Percentiles rank a stretch among this genome's conserved stretches.
phyloP scores from a whole-genome alignment of 2,888 invertebrate genomes.

The Phlogophora meticulosa region DNA sequence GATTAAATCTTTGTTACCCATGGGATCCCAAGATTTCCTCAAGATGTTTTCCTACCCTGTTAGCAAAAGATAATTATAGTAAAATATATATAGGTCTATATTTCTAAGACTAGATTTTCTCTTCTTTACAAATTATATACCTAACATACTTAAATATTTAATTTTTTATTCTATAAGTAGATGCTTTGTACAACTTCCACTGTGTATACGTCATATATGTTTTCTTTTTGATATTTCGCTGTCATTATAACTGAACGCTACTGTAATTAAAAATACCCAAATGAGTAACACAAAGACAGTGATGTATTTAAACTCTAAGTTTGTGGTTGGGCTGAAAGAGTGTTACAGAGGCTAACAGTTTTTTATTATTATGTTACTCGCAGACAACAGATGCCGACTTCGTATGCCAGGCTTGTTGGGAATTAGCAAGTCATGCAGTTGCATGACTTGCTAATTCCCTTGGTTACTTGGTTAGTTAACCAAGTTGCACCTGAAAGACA shows the following conservation, averaged over 20 bases:
- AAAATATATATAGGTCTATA: not conserved
- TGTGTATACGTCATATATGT: too few species aligned
- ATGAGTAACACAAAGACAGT: too few species aligned
- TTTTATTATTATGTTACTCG: conserved; percentile 26
- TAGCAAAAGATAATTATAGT: conserved; percentile 2
- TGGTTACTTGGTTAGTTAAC: too few species aligned
- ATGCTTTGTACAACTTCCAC: not conserved
- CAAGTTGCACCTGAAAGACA: conserved; percentile 24
- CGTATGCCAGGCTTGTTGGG: conserved; percentile 21
- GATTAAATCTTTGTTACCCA: not conserved
- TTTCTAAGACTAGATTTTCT: too few species aligned
- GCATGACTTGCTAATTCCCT: too few species aligned
- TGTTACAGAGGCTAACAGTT: conserved; percentile 10
- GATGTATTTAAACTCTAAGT: too few species aligned
- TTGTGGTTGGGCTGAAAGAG: too few species aligned
- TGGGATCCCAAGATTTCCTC: not conserved
- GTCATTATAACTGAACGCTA: conserved; percentile 10
- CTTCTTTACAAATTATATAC: too few species aligned
- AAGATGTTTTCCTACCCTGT: not conserved
- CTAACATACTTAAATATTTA: not conserved
- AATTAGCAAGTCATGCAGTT: conserved; percentile 25
- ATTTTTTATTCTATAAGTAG: not conserved
- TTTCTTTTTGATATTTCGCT: not conserved
- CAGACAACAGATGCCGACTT: conserved; percentile 26
- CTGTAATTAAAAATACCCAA: conserved; percentile 6